These are phyloP conservation scores for Myotis myotis DNA, from an alignment of 2,797 vertebrate species.

Conservation along the genomic window DNA sequence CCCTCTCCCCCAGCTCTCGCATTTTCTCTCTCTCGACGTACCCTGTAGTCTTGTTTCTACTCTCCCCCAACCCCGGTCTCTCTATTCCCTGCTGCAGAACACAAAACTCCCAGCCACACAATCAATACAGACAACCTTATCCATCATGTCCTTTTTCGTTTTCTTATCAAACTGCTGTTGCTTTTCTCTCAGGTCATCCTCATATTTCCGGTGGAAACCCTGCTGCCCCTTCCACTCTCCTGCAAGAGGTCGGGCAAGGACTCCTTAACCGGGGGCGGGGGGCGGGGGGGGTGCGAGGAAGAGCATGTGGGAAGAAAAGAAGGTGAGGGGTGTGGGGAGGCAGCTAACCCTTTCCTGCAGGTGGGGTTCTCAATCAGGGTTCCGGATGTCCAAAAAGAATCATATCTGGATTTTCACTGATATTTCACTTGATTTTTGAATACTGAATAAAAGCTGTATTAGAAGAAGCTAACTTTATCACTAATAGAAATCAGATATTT, in stretches of 20 bases:
- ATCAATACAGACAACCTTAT: too few species aligned
- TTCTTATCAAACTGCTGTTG: neutral
- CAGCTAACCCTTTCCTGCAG: neutral
- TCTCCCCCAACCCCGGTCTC: neutral
- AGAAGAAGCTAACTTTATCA: neutral
- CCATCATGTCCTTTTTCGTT: fast-evolving
- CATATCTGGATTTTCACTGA: neutral
- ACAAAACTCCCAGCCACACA: neutral
- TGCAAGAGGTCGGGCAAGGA: neutral
- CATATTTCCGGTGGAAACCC: neutral
- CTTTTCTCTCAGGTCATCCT: neutral
- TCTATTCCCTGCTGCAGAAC: neutral
- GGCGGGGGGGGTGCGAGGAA: fast-evolving
- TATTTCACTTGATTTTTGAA: slow-evolving; percentile 12
- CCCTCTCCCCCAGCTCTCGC: neutral
- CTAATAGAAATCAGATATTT: neutral
- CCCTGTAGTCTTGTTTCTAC: neutral
- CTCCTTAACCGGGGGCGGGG: neutral
- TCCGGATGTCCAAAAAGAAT: neutral
- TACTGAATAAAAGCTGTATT: neutral
- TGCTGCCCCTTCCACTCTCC: neutral
- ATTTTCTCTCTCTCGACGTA: neutral
- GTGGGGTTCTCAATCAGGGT: neutral
- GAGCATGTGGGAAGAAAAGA: neutral
- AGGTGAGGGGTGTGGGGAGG: fast-evolving